Conservation (phyloP, 2,888 invertebrate species). For the Drosophila multiciliata region DNA sequence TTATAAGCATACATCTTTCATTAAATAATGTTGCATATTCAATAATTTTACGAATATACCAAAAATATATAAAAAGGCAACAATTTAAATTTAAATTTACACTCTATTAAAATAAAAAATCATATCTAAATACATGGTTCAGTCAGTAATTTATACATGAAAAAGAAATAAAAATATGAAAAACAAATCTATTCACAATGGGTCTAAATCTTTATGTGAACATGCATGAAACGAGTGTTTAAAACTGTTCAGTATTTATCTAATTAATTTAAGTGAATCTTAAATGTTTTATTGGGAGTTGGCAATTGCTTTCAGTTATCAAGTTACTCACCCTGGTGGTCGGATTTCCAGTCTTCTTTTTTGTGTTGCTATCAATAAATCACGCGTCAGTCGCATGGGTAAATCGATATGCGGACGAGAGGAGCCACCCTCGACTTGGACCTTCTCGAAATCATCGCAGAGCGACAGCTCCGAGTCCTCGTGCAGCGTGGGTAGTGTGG, state of each 20-base stretch:
- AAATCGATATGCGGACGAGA: slow-evolving; percentile 83
- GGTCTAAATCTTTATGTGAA: neutral
- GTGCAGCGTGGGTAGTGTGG: slow-evolving; percentile 92
- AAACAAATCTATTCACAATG: neutral
- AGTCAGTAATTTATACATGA: neutral
- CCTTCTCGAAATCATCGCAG: slow-evolving; percentile 84
- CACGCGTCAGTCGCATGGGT: slow-evolving; percentile 90
- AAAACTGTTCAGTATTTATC: neutral
- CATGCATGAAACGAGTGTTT: neutral
- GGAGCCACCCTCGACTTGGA: slow-evolving; percentile 77
- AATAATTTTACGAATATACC: neutral
- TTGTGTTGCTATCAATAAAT: slow-evolving; percentile 92
- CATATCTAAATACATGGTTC: neutral
- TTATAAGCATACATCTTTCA: neutral
- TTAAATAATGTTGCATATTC: neutral
- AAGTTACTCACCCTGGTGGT: slow-evolving; percentile 87
- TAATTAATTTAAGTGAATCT: neutral
- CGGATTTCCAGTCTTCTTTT: slow-evolving; percentile 89
- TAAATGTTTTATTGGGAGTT: neutral
- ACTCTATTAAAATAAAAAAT: neutral
- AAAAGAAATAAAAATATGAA: neutral
- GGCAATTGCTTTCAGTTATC: neutral
- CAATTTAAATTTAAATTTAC: neutral
- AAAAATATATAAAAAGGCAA: neutral
- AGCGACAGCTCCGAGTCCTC: slow-evolving; percentile 91